Evolutionary conservation across 1,140 invertebrate genomes (phyloP).

Genomic region (Leptopilina boulardi): DNA sequence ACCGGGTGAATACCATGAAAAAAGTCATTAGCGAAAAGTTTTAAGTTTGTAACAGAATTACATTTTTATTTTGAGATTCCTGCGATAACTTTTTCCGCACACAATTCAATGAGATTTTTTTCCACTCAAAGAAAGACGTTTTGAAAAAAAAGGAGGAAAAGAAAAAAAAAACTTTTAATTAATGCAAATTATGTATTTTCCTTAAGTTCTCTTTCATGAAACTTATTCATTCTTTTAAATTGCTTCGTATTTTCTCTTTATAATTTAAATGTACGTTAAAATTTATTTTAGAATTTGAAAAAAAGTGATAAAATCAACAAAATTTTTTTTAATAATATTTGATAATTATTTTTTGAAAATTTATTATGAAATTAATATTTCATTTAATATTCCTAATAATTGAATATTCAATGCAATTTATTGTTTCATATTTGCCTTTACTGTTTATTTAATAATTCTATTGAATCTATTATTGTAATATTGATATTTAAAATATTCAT

Average conservation of each 20-base stretch:
- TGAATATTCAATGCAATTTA: too few relatives aligned
- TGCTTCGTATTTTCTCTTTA: background rate
- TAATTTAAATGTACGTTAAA: background rate
- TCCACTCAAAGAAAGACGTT: background rate
- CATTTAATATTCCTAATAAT: too few relatives aligned
- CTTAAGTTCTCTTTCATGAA: background rate
- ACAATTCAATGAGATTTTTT: background rate
- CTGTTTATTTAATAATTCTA: too few relatives aligned
- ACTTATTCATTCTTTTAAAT: background rate
- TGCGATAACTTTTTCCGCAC: background rate
- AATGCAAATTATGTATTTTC: background rate
- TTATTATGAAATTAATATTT: too few relatives aligned
- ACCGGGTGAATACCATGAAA: background rate
- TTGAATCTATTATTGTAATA: too few relatives aligned
- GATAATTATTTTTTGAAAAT: too few relatives aligned
- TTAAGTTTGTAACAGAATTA: constrained; percentile 13
- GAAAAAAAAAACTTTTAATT: constrained; percentile 1
- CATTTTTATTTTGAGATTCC: constrained; percentile 8
- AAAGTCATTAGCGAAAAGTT: constrained; percentile 17
- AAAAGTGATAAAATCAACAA: too few relatives aligned
- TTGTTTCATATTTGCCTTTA: too few relatives aligned
- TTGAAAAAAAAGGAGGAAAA: background rate
- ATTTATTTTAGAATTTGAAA: too few relatives aligned
- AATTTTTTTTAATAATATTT: too few relatives aligned
- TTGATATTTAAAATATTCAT: too few relatives aligned